Base-by-base conservation (phyloP, 23 tunicate species). In the Trididemnum clinides region DNA sequence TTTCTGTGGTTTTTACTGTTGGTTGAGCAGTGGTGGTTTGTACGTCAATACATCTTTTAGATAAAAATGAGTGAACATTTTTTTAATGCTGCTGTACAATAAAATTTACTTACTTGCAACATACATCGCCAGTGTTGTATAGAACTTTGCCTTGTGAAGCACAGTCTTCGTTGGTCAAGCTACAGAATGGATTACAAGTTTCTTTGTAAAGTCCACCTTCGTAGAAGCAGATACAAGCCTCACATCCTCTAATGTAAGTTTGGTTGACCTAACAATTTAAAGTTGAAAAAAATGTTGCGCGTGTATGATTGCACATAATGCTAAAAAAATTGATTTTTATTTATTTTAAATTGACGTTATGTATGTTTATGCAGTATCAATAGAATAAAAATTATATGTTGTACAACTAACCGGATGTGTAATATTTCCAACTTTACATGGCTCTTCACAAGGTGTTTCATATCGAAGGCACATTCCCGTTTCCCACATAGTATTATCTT, bases 21-120 rank as follows among this genome's bases (percentile, higher is more conserved):
- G n/a, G n/a, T n/a, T n/a, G n/a, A n/a, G n/a, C 37, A 3, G 77
- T 57, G 33, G 86, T 82, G 64, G 86, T 82, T 33, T 50, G 64
- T n/a, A 39, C 71, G 12, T 57, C 86, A 25, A 35, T 35, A n/a
- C 77, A 71, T 12, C n/a, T n/a, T n/a, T n/a, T n/a, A n/a, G n/a
- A 44, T 44, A 7, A 15, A 44, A 44, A 44, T 44, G 54, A 44
- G 54, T 44, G 15, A 44, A 44, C 15, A 15, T 7, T 7, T 15
- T 44, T 7, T 7, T 44, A 44, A 44, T 7, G 54, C 15, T 7
- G 15, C 15, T 44, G 10, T 44, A 44, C 54, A 44, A 44, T 7
- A 44, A 44, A 44, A 44, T 15, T 44, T 44, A 63, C 89, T 58
- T 89, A 94, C 98, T 86, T 86, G 98, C 98, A 94, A 51, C 98